Evolutionary conservation across 2,113 vertebrate genomes (phyloP), one percentile per base, ranked within the genome.

Genomic region (Ia io): DNA sequence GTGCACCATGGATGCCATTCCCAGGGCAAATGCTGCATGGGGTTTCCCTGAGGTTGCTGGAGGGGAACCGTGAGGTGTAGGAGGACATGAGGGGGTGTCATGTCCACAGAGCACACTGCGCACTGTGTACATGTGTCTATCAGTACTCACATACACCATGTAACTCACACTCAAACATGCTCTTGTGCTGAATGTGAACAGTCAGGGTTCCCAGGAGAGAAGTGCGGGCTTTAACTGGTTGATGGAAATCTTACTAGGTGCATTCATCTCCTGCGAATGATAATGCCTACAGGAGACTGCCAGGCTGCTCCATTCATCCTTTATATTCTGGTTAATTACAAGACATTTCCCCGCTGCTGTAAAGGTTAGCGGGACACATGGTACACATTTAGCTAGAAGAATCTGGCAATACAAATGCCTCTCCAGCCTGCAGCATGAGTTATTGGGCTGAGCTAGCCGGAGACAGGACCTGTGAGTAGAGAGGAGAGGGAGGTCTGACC

Each of bases 301-400:
- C 95, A 88, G 92, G 85, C 83, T 83, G 97, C 89, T 90, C 93
- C 87, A 49, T 84, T 95, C 89, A 95, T 97, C 94, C 96, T 96
- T 96, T 94, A 89, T 94, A 89, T 96, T 80, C 89, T 95, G 83
- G 86, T 95, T 97, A 97, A 96, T 97, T 97, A 96, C 89, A 71
- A 96, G 93, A 95, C 97, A 94, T 96, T 97, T 96, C 76, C 96
- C 76, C 13, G 13, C 93, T 88, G 94, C 87, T 91, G 80, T 93
- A 96, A 95, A 97, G 91, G 97, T 97, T 97, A 96, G 97, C 42
- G 35, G 95, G 93, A 97, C 94, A 94, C 94, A 91, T 56, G 91
- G 93, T 79, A 94, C 83, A 51, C 79, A 78, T 95, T 95, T 91
- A 96, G 95, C 86, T 80, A 53, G 94, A 73, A 93, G 93, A 95